These are phyloP conservation scores for Coregonus ussuriensis DNA, from an alignment of 2,797 vertebrate species.

Conservation along the genomic window DNA sequence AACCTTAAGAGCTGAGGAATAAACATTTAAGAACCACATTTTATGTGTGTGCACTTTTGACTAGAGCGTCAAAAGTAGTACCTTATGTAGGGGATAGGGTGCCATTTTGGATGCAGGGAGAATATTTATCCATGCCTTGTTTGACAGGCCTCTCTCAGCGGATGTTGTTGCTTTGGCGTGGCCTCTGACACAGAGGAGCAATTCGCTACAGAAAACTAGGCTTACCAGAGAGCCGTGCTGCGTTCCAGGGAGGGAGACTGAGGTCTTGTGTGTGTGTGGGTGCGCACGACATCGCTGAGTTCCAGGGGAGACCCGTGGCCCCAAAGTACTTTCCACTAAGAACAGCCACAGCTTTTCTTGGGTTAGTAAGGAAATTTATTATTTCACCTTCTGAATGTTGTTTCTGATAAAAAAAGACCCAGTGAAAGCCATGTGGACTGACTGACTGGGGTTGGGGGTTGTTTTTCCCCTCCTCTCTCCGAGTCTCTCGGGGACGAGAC, in stretches of 20 bases:
- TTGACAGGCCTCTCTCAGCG: slow-evolving; percentile 10
- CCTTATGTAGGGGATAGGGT: not conserved
- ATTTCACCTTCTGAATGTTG: slow-evolving; percentile 53
- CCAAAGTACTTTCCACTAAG: slow-evolving; percentile 29
- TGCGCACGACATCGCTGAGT: not conserved
- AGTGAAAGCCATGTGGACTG: not conserved
- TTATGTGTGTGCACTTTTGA: not conserved
- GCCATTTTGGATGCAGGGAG: not conserved
- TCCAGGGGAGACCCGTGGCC: slow-evolving; percentile 13
- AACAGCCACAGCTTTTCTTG: slow-evolving; percentile 15
- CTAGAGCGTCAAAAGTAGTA: not conserved
- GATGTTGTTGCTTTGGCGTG: not conserved
- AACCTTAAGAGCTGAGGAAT: too few species aligned
- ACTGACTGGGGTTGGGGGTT: not conserved
- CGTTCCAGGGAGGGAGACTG: not conserved
- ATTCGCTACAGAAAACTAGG: not conserved
- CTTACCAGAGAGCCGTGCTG: not conserved
- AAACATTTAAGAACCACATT: too few species aligned
- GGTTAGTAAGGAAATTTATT: slow-evolving; percentile 50
- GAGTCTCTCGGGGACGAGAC: not conserved
- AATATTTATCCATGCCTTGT: not conserved
- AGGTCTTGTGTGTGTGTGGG: not conserved
- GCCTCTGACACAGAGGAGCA: slow-evolving; percentile 11
- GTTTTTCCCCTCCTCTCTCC: slow-evolving; percentile 14
- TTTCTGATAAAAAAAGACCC: slow-evolving; percentile 28